Conservation (phyloP, 2,113 vertebrate genomes). For the Murina feae region DNA sequence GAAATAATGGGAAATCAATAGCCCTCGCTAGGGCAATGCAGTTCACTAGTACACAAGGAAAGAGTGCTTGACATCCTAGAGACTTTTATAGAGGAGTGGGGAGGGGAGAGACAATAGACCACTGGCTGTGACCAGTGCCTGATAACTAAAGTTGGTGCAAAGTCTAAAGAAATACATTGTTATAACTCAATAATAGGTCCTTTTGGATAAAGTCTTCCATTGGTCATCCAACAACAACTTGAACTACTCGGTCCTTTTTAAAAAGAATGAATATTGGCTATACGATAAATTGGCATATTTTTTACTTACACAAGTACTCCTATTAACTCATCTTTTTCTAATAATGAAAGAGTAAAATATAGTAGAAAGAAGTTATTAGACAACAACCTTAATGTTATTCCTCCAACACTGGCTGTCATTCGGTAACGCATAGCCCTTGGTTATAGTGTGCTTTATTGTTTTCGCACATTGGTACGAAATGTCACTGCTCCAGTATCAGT, state of each 20-base stretch:
- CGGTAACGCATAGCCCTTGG: not conserved
- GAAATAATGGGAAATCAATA: conserved; percentile 62
- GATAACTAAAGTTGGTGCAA: not conserved
- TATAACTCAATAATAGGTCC: not conserved
- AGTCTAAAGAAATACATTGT: not conserved
- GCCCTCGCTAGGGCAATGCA: not conserved
- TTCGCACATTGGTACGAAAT: conserved; percentile 40
- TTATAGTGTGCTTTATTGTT: not conserved
- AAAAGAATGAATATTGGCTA: conserved; percentile 8
- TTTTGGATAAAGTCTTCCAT: not conserved
- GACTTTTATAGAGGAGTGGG: not conserved
- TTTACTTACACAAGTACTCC: not conserved
- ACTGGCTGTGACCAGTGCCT: not conserved
- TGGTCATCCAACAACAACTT: not conserved
- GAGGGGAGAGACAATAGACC: not conserved
- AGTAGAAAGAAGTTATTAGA: not conserved
- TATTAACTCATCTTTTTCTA: not conserved
- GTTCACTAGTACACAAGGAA: not conserved
- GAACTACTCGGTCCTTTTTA: not conserved
- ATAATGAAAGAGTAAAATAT: not conserved
- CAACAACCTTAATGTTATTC: not conserved
- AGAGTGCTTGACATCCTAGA: conserved; percentile 5
- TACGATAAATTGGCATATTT: not conserved
- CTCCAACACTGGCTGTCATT: not conserved
- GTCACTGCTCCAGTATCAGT: not conserved